Evolutionary conservation across 1,140 invertebrate genomes (phyloP).

Genomic region (Lithobius niger): DNA sequence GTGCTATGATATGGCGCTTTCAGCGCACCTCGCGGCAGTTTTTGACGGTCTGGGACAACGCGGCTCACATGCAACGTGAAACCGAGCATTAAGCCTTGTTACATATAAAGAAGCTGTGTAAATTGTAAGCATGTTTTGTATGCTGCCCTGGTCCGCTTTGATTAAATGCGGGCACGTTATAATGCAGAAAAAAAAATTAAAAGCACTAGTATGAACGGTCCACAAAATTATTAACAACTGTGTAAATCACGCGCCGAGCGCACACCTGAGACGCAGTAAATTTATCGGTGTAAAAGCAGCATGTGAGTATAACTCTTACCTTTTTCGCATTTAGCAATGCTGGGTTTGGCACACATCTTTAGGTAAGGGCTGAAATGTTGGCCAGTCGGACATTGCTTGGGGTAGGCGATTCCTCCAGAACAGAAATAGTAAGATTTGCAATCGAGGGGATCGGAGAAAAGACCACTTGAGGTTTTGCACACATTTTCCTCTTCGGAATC

Average conservation of each 20-base stretch:
- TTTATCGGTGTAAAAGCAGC: background rate
- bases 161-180: no score
- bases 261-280: background rate
- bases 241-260: background rate
- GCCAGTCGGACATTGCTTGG: constrained; percentile 4
- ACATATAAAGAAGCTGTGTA: no score
- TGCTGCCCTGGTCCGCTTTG: no score
- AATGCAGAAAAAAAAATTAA: background rate
- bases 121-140: no score
- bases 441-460: background rate
- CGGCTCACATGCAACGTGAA: no score
- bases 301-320: background rate
- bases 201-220: background rate
- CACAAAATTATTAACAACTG: no score
- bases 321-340: constrained; percentile 6
- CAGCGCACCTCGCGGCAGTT: no score
- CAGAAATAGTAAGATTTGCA: constrained; percentile 7
- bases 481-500: no score
- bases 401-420: background rate
- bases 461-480: background rate
- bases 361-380: background rate
- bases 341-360: constrained; percentile 7
- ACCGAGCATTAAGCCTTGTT: no score
- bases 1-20: no score
- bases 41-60: no score